Base-by-base conservation (phyloP, 1,140 invertebrate genomes). In the Idris sp. region DNA sequence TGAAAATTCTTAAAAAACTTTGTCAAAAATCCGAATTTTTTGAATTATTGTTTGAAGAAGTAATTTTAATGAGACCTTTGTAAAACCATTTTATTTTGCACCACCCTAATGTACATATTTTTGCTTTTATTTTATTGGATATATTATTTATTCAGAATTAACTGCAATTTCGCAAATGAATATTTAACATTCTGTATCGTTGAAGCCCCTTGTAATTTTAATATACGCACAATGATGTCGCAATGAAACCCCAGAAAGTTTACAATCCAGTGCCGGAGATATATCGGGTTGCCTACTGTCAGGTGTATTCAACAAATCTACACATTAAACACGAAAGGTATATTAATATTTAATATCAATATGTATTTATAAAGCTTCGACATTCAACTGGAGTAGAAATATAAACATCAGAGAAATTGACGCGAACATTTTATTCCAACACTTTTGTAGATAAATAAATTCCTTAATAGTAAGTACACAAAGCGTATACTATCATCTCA, bases 251-350 rank as follows among this genome's bases (percentile, higher is more conserved):
- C 49, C 54, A 28, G n/a, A 26, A 11, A 28, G 56, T 38, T 64
- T 43, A 43, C 59, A 64, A 51, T 64, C 11, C 38, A 15, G 36
- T 4, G 15, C 2, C 14, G 36, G 6, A 18, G 4, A 69, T 61
- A 61, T 46, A 58, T 43, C 53, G 41, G 71, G 54, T 69, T 56
- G 71, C 64, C 58, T 65, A 16, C 14, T 16, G 22, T 4, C 46
- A 7, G 71, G 69, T 33, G 68, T 62, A 8, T 40, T 35, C 35
- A 13, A 15, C 28, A 15, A 58, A 44, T n/a, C 33, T 43, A 15
- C 11, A 15, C 26, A 25, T 25, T 18, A 43, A 40, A 40, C n/a
- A 35, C 11, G 8, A 16, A 43, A 6, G 16, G 18, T 14, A 22
- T 44, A n/a, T n/a, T n/a, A n/a, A n/a, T n/a, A n/a, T 58, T 58